Evolutionary conservation across 2,797 vertebrate genomes (phyloP).

Genomic region (Etheostoma nigrum): DNA sequence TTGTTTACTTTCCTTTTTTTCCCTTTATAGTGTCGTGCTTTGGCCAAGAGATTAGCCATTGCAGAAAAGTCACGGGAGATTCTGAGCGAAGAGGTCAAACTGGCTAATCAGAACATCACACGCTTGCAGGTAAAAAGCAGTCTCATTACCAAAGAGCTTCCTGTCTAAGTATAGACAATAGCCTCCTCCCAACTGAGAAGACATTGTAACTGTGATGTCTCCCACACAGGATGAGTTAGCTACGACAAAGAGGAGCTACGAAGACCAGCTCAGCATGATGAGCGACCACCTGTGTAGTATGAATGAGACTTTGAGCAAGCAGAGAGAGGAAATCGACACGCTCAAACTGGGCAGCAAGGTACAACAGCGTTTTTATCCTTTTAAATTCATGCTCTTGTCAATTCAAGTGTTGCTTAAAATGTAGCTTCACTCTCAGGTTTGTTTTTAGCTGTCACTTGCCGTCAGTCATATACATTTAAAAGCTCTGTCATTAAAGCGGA

Average conservation of each 20-base stretch:
- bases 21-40: constrained; percentile 90
- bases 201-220: constrained; percentile 12
- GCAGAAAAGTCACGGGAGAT: constrained; percentile 93
- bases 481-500: neutral
- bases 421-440: neutral
- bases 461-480: constrained; percentile 26
- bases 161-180: neutral
- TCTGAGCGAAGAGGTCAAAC: constrained; percentile 88
- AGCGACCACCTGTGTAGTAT: constrained; percentile 98
- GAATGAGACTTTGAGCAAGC: constrained; percentile 97
- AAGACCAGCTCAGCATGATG: constrained; percentile 99
- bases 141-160: constrained; percentile 36
- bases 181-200: neutral
- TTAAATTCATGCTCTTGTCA: neutral
- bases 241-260: constrained; percentile 98
- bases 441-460: constrained; percentile 29
- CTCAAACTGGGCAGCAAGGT: constrained; percentile 96
- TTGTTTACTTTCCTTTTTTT: constrained; percentile 27
- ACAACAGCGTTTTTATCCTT: neutral
- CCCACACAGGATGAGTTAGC: constrained; percentile 91
- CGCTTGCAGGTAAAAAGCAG: constrained; percentile 90
- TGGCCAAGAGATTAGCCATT: constrained; percentile 93
- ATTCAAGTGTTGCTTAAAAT: neutral
- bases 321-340: constrained; percentile 97
- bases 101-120: constrained; percentile 92